Percentiles rank a stretch among this genome's conserved stretches.
phyloP scores from a whole-genome alignment of 2,113 vertebrate genomes.

The Scophthalmus maximus region DNA sequence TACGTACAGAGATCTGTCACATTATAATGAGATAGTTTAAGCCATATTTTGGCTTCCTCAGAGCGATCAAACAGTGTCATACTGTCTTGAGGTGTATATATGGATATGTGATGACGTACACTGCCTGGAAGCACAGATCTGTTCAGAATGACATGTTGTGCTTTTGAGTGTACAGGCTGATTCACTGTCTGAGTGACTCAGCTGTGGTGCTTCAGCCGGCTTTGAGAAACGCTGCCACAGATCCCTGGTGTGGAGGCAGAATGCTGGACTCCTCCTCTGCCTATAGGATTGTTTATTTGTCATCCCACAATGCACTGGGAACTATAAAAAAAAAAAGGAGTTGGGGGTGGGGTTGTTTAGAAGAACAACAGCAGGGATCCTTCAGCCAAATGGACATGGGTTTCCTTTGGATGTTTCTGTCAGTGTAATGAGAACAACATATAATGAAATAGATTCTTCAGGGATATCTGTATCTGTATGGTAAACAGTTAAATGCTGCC shows the following conservation, averaged over 20 bases:
- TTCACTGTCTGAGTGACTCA: constrained; percentile 64
- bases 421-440: constrained; percentile 47
- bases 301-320: constrained; percentile 75
- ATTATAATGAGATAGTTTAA: too few species aligned
- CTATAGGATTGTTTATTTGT: constrained; percentile 69
- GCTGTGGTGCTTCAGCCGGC: constrained; percentile 56
- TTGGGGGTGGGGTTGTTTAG: constrained; percentile 35
- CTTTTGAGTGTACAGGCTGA: constrained; percentile 19
- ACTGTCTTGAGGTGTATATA: not conserved
- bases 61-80: not conserved
- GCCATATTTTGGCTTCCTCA: not conserved
- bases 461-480: not conserved
- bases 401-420: constrained; percentile 69
- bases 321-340: constrained; percentile 12
- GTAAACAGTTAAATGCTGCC: constrained; percentile 18
- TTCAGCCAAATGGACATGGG: constrained; percentile 71
- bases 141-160: constrained; percentile 30
- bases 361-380: constrained; percentile 71
- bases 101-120: not conserved
- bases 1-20: too few species aligned
- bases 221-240: constrained; percentile 54
- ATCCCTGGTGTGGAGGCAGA: constrained; percentile 61
- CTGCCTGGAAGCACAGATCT: constrained; percentile 45
- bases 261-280: constrained; percentile 68
- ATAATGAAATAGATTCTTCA: constrained; percentile 20